Percentiles rank a stretch among this genome's conserved stretches.
phyloP scores from a whole-genome alignment of 2,888 invertebrate genomes.

The Pyrrhia umbra region DNA sequence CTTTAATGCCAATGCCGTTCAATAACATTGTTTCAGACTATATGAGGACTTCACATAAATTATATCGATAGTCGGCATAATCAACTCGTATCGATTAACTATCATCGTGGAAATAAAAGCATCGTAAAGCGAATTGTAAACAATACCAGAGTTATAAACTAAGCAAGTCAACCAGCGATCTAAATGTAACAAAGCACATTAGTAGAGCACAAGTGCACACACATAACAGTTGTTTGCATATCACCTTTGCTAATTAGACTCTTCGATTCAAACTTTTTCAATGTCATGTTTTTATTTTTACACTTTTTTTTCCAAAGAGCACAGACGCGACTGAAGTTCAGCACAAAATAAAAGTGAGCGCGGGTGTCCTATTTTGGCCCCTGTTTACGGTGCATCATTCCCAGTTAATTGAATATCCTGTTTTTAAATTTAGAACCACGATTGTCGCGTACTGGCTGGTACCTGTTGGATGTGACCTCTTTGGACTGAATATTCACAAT shows the following conservation, averaged over 20 bases:
- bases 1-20: slow-evolving; percentile 43
- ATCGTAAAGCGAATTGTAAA: slow-evolving; percentile 41
- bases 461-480: slow-evolving; percentile 59
- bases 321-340: slow-evolving; percentile 64
- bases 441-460: slow-evolving; percentile 59
- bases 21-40: slow-evolving; percentile 44
- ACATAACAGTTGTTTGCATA: slow-evolving; percentile 55
- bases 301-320: slow-evolving; percentile 51
- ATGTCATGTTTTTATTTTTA: slow-evolving; percentile 71
- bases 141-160: slow-evolving; percentile 33
- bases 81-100: slow-evolving; percentile 30
- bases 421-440: slow-evolving; percentile 83
- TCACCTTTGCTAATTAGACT: slow-evolving; percentile 76
- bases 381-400: slow-evolving; percentile 86
- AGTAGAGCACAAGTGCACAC: slow-evolving; percentile 67
- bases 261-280: slow-evolving; percentile 77
- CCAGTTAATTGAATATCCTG: slow-evolving; percentile 88
- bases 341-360: slow-evolving; percentile 82
- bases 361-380: slow-evolving; percentile 85
- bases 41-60: slow-evolving; percentile 50
- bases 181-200: slow-evolving; percentile 66
- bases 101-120: slow-evolving; percentile 46
- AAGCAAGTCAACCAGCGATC: slow-evolving; percentile 63
- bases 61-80: slow-evolving; percentile 26
- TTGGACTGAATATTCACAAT: slow-evolving; percentile 37